These are phyloP conservation scores for Myrmecobius fasciatus DNA, from an alignment of 2,113 vertebrate genomes.

Conservation along the genomic window DNA sequence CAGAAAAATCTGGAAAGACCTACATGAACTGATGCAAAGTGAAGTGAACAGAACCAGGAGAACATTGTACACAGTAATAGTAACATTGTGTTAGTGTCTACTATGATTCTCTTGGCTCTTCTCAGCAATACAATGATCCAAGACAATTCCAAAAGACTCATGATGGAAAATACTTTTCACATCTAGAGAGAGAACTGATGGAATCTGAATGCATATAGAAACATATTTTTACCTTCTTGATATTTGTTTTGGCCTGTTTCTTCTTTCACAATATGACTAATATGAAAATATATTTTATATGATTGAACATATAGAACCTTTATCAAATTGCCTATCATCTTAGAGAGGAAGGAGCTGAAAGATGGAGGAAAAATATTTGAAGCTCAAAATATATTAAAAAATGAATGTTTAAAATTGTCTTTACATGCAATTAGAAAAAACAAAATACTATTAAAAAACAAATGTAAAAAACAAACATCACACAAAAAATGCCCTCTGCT, in stretches of 20 bases:
- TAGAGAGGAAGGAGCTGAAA: neutral
- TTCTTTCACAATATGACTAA: neutral
- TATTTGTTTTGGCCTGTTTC: neutral
- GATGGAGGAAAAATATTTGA: neutral
- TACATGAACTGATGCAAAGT: neutral
- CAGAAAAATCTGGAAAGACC: neutral
- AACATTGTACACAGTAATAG: neutral
- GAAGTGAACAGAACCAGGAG: neutral
- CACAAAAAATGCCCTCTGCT: neutral
- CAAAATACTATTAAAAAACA: neutral
- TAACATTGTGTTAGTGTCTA: neutral
- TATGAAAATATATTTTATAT: neutral
- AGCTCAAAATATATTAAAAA: neutral
- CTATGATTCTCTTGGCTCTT: neutral
- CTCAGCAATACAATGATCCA: neutral
- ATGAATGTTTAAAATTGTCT: neutral
- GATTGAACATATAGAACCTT: neutral
- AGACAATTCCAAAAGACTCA: neutral
- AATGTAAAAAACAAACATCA: neutral
- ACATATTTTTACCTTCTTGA: neutral
- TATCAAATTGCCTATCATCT: neutral
- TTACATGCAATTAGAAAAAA: neutral
- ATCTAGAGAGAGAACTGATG: neutral
- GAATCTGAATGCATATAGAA: neutral
- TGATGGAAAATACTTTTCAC: neutral